Evolutionary conservation across 2,888 invertebrate species (phyloP).

Genomic region (Pheosia gnoma): DNA sequence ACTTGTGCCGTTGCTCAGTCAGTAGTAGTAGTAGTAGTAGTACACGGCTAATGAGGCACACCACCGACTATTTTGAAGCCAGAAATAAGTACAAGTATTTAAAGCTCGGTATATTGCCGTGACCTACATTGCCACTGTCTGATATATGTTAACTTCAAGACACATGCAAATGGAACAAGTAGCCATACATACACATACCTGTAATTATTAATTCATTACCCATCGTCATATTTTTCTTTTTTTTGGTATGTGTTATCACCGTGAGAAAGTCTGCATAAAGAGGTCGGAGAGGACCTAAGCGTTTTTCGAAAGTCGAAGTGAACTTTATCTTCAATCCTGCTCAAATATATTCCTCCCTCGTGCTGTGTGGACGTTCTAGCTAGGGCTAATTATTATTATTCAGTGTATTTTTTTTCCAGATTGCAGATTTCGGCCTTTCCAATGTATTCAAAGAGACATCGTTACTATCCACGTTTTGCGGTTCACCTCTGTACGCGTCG

Average conservation of each 20-base stretch:
- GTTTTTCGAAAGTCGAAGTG: too few species aligned
- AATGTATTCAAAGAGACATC: conserved; percentile 97
- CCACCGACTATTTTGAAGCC: neutral
- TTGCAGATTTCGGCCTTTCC: conserved; percentile 99
- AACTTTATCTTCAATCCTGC: too few species aligned
- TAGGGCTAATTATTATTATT: neutral
- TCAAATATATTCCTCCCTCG: too few species aligned
- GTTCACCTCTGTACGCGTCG: conserved; percentile 97
- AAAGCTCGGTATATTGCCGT: neutral
- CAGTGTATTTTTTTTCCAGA: conserved; percentile 81
- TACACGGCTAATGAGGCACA: too few species aligned
- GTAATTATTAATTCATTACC: neutral
- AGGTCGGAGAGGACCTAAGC: too few species aligned
- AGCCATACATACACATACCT: neutral
- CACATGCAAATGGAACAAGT: neutral
- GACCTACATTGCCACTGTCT: neutral
- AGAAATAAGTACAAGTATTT: neutral
- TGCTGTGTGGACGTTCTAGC: too few species aligned
- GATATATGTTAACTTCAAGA: neutral
- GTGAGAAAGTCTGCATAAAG: too few species aligned
- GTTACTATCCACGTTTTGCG: conserved; percentile 96
- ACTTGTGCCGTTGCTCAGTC: too few species aligned
- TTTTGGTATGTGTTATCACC: too few species aligned
- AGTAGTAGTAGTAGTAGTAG: too few species aligned
- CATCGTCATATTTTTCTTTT: too few species aligned